Evolutionary conservation across 2,888 invertebrate genomes (phyloP).

Genomic region (Aleiodes alternator): DNA sequence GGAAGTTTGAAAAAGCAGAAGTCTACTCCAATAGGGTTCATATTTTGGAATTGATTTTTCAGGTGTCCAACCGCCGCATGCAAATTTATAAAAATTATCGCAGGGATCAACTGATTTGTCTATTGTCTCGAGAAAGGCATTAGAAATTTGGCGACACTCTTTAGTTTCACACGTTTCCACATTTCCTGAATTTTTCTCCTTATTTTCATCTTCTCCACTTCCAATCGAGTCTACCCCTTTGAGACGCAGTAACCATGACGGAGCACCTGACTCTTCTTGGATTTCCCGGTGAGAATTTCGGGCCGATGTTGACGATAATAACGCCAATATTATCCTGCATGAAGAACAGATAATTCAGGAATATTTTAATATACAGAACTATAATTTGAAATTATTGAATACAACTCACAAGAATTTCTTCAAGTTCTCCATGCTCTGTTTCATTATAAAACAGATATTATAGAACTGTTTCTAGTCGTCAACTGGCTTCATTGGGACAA

Average conservation of each 20-base stretch:
- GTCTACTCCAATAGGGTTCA: slow-evolving; percentile 52
- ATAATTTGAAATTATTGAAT: not conserved
- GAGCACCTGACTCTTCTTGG: not conserved
- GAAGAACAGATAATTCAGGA: not conserved
- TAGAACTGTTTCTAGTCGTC: not conserved
- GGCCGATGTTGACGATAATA: slow-evolving; percentile 15
- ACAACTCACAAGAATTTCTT: slow-evolving; percentile 2
- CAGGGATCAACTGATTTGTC: slow-evolving; percentile 60
- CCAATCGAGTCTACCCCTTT: not conserved
- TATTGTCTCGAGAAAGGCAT: slow-evolving; percentile 43
- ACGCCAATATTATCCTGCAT: slow-evolving; percentile 1
- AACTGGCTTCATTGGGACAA: not conserved
- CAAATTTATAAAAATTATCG: slow-evolving; percentile 61
- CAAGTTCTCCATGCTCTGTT: not conserved
- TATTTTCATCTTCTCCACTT: not conserved
- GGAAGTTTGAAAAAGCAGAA: slow-evolving; percentile 46
- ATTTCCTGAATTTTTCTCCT: not conserved
- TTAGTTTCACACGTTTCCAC: not conserved
- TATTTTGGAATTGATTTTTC: slow-evolving; percentile 55
- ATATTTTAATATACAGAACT: not conserved
- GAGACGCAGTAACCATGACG: slow-evolving; percentile 5
- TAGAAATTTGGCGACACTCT: slow-evolving; percentile 2
- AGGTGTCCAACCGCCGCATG: slow-evolving; percentile 58
- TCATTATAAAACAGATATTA: not conserved
- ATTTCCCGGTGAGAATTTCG: not conserved